Evolutionary conservation across 1,140 invertebrate species (phyloP).

Genomic region (Calephelis virginiensis): DNA sequence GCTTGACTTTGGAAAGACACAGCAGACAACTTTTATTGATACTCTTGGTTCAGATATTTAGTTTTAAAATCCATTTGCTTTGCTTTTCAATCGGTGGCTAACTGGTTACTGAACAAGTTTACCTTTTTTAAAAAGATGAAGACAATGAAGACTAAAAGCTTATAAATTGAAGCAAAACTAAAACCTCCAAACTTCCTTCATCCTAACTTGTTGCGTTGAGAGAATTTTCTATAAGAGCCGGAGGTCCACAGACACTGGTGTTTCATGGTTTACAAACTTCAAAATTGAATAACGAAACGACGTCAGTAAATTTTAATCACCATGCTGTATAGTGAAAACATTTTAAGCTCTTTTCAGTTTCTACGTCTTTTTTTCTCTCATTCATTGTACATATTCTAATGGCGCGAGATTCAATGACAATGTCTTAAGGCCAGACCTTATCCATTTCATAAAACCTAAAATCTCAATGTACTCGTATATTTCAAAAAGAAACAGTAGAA

Average conservation of each 20-base stretch:
- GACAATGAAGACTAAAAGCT: not conserved
- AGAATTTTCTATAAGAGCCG: constrained; percentile 23
- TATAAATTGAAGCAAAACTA: constrained; percentile 16
- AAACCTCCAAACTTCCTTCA: constrained; percentile 21
- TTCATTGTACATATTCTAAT: not conserved
- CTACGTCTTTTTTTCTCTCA: not conserved
- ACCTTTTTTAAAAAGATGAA: too few species aligned
- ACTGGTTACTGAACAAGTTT: too few species aligned
- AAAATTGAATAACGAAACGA: constrained; percentile 29
- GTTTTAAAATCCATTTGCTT: too few species aligned
- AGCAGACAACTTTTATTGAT: too few species aligned
- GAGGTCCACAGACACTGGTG: constrained; percentile 26
- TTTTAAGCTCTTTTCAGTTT: not conserved
- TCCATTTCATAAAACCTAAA: too few species aligned
- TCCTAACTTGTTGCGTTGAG: constrained; percentile 31
- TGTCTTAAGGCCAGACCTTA: too few species aligned
- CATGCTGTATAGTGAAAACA: not conserved
- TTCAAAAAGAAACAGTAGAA: too few species aligned
- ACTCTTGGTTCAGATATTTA: too few species aligned
- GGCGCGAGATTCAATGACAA: too few species aligned
- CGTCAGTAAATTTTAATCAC: constrained; percentile 24
- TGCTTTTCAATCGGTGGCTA: too few species aligned
- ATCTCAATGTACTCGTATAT: too few species aligned
- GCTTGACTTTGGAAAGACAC: too few species aligned
- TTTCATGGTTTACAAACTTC: constrained; percentile 33